Evolutionary conservation across 2,888 invertebrate genomes (phyloP), one percentile per base, ranked within the genome.

Genomic region (Electrophaes corylata): DNA sequence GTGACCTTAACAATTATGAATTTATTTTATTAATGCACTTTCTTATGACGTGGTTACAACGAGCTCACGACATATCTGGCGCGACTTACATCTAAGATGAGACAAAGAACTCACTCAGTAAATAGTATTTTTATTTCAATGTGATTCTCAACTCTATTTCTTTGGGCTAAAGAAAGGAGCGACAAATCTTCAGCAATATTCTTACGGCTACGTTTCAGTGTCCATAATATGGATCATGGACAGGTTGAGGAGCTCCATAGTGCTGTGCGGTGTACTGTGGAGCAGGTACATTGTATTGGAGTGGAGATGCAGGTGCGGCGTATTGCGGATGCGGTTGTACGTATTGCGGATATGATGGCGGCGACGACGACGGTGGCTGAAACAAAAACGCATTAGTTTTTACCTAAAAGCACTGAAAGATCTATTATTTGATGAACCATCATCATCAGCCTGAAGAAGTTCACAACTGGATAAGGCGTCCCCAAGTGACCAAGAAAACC

Each of bases 11-110:
- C 86, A 86, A 90, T 90, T 89, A 90, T 85, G 73, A 80, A 85
- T 86, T 87, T 86, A 85, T 88, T 88, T 84, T 88, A 90, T 86
- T 87, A 88, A 86, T 88, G 85, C 88, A 91, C 90, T 91, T 90
- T 91, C 91, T 88, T 88, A 79, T 85, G 82, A 86, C 84, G 84
- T 78, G 65, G 66, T 69, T 72, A 73, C 71, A 69, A 72, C 67
- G 60, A 69, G 66, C 67, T 71, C 65, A 66, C 65, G 62, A 65
- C 68, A 67, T 70, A 70, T 67, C 70, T 66, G 57, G 61, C 62
- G 66, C 67, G 64, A 56, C 60, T 67, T 64, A 65, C 60, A 50
- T 69, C 64, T 67, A 67, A 66, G 77, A 75, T 75, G 75, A 72
- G 73, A 78, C 79, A 78, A 78, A 78, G 74, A 76, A 65, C 68